A percentile compares a stretch with the other conserved stretches of the same genome.
phyloP scores from a whole-genome alignment of 2,797 vertebrate species.

The Halcyon chelicuti region DNA sequence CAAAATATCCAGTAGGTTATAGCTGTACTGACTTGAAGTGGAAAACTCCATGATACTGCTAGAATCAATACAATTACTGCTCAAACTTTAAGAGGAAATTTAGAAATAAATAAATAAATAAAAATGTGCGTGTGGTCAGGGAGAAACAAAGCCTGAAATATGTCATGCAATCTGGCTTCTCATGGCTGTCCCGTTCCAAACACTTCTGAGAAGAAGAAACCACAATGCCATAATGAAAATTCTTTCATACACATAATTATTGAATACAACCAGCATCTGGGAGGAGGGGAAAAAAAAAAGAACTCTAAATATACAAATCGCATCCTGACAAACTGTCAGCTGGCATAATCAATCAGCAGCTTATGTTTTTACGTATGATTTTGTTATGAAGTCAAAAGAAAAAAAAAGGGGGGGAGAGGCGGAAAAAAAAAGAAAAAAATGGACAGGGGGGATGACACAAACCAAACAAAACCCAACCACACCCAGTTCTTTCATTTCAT shows the following conservation, averaged over 20 bases:
- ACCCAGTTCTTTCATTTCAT: neutral
- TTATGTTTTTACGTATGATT: neutral
- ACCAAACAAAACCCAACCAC: too few relatives aligned
- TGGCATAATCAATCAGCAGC: neutral
- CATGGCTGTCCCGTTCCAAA: neutral
- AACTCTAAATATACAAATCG: neutral
- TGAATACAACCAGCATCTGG: constrained; percentile 41
- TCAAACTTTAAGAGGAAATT: neutral
- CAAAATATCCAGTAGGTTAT: neutral
- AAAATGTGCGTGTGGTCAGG: constrained; percentile 7
- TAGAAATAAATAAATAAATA: neutral
- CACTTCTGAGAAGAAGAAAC: constrained; percentile 55
- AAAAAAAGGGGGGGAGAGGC: too few relatives aligned
- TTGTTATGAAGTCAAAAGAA: neutral
- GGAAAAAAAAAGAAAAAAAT: too few relatives aligned
- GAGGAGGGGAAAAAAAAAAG: neutral
- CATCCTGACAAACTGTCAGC: neutral
- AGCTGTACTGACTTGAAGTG: neutral
- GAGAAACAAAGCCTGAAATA: constrained; percentile 65
- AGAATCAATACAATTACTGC: neutral
- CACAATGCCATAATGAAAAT: constrained; percentile 59
- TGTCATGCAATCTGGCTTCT: constrained; percentile 39
- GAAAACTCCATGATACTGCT: neutral
- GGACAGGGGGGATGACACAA: too few relatives aligned
- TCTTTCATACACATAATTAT: neutral